Conservation (phyloP, 2,888 invertebrate genomes). For the Anthophora plumipes region DNA sequence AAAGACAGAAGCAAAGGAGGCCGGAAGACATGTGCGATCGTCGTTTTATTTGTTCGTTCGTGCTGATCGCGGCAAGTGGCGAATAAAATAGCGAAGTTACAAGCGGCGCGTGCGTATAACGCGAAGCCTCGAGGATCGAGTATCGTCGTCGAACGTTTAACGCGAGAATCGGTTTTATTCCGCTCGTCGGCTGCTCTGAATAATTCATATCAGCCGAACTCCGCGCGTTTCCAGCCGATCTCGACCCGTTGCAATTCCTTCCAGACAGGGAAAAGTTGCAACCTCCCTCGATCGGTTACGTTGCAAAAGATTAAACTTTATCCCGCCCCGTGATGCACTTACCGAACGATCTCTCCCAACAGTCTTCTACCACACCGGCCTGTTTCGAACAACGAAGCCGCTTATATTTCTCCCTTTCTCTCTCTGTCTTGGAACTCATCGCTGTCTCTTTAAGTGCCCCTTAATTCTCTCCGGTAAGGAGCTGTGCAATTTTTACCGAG, state of each 20-base stretch:
- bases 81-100: slow-evolving; percentile 44
- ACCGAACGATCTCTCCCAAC: slow-evolving; percentile 32
- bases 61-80: slow-evolving; percentile 12
- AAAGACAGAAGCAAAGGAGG: not conserved
- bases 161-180: slow-evolving; percentile 65
- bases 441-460: not conserved
- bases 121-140: slow-evolving; percentile 19
- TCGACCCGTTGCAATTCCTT: slow-evolving; percentile 39
- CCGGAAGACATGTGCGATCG: not conserved
- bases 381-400: slow-evolving; percentile 4
- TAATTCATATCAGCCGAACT: slow-evolving; percentile 59
- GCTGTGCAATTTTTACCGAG: not conserved
- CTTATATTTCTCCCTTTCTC: not conserved
- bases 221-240: slow-evolving; percentile 42
- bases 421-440: not conserved
- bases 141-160: slow-evolving; percentile 61
- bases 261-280: slow-evolving; percentile 44
- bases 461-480: slow-evolving; percentile 9
- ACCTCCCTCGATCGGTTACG: slow-evolving; percentile 47
- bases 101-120: slow-evolving; percentile 52
- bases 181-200: slow-evolving; percentile 52
- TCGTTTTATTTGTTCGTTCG: slow-evolving; percentile 17
- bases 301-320: slow-evolving; percentile 62
- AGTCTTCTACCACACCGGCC: slow-evolving; percentile 1
- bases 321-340: slow-evolving; percentile 44